Conservation (phyloP, 1,140 invertebrate species). For the Meteorus sp. region DNA sequence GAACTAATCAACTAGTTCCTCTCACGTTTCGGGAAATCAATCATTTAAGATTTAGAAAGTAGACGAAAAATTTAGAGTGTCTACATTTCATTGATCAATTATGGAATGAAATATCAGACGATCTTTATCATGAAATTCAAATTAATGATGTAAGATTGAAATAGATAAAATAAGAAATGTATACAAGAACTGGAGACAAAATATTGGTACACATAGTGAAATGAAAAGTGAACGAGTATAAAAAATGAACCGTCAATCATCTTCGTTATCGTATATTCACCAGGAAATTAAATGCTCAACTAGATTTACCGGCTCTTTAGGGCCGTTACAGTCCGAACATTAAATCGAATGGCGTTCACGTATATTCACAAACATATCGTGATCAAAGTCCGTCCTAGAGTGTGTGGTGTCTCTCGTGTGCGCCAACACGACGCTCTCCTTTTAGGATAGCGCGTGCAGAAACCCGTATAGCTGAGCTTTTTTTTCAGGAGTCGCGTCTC, state of each 20-base stretch:
- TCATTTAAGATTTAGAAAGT: too few species aligned
- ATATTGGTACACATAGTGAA: too few species aligned
- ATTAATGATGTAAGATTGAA: too few species aligned
- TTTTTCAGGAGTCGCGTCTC: constrained; percentile 44
- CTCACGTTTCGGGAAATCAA: too few species aligned
- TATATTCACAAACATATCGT: not conserved
- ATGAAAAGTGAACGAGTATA: constrained; percentile 28
- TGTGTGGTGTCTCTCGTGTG: constrained; percentile 2
- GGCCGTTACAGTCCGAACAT: constrained; percentile 11
- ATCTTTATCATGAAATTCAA: too few species aligned
- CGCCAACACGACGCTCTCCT: constrained; percentile 19
- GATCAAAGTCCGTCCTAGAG: constrained; percentile 6
- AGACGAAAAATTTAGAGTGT: too few species aligned
- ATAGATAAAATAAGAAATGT: constrained; percentile 16
- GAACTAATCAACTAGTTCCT: too few species aligned
- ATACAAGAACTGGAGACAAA: constrained; percentile 14
- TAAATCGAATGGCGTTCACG: constrained; percentile 19
- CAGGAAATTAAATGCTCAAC: constrained; percentile 25
- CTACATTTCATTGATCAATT: too few species aligned
- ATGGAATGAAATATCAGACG: too few species aligned
- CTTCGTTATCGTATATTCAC: constrained; percentile 12
- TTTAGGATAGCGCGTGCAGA: constrained; percentile 24
- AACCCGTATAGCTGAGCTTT: constrained; percentile 23
- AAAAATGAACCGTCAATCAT: constrained; percentile 23
- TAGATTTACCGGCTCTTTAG: constrained; percentile 24